Percentiles rank a stretch among this genome's conserved stretches.
These are phyloP conservation scores for Ametastegia equiseti DNA, from an alignment of 2,888 invertebrate species.

Conservation along the genomic window DNA sequence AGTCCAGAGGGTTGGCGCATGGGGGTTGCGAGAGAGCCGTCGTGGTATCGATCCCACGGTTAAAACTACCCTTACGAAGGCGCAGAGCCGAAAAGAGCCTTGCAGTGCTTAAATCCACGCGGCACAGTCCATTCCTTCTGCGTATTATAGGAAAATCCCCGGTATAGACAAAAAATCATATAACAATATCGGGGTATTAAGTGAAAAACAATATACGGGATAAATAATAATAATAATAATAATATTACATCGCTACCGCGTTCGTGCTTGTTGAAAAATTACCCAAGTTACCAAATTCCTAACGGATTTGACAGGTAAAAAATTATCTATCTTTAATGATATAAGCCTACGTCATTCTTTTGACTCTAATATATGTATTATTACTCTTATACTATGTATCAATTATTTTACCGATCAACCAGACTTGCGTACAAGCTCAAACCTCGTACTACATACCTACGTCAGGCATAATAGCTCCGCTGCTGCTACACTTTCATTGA, in stretches of 20 bases:
- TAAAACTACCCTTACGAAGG: constrained; percentile 69
- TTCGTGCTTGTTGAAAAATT: not conserved
- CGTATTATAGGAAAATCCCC: constrained; percentile 18
- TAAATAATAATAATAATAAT: not conserved
- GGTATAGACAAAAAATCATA: not conserved
- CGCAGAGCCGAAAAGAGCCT: constrained; percentile 67
- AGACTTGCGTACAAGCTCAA: constrained; percentile 29
- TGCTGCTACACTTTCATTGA: constrained; percentile 34
- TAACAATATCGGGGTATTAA: not conserved
- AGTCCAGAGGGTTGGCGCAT: constrained; percentile 51
- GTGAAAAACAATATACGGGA: not conserved
- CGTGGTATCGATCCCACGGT: constrained; percentile 67
- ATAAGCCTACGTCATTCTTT: not conserved
- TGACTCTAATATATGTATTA: not conserved
- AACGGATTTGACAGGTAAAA: constrained; percentile 23
- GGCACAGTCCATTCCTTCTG: constrained; percentile 54
- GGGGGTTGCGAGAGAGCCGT: constrained; percentile 54
- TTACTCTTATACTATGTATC: not conserved
- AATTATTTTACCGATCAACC: constrained; percentile 13
- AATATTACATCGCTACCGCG: not conserved
- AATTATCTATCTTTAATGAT: not conserved
- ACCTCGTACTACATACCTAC: not conserved
- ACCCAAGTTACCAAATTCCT: not conserved
- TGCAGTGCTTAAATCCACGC: constrained; percentile 61
- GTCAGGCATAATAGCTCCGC: constrained; percentile 6